Base-by-base conservation (phyloP, 30 jellyfish, hydroid and myxozoan species). In the Aurelia aurita region DNA sequence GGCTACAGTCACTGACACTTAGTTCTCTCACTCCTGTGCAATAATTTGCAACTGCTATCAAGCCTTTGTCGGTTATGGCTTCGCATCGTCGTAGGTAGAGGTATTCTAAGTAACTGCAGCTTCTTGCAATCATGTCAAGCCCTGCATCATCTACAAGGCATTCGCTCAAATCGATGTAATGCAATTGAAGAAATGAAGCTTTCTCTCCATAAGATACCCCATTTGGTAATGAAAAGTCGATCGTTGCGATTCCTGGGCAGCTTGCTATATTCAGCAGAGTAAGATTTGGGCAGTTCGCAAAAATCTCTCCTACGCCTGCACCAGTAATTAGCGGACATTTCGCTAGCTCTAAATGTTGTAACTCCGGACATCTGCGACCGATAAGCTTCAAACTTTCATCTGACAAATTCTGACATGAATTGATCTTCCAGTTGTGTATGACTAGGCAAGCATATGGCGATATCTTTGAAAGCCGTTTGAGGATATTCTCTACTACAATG, bases 361-460 rank as follows among this genome's bases (percentile, higher is more conserved):
- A 74, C 65, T 91, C 98, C 46, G 98, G 96, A 85, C 95, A 91
- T 25, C 95, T 47, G 58, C 87, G 79, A 18, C 97, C 90, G 69
- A 91, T 85, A 20, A 78, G 20, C 64, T 26, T 65, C 79, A 91
- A 43, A 20, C 91, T 72, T n/a, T 91, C 89, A 49, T 91, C 98
- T 0, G 98, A 70, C 34, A 91, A 80, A 46, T 59, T 72, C 47
- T 63, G 46, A 44, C 96, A 84, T 10, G 87, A 16, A 64, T 79
- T 78, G 10, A 85, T 58, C 58, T 67, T 73, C 80, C 90, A 55
- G 27, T 83, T 69, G 28, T 73, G 79, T 5, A 91, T 76, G 21
- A 61, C 87, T 35, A 91, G 63, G 44, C 98, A 91, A 18, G 96
- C 97, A 58, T 80, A 90, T 27, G 88, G 88, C 9, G 98, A 84